Conservation (phyloP, 2,888 invertebrate species). For the Athrips mouffetella region DNA sequence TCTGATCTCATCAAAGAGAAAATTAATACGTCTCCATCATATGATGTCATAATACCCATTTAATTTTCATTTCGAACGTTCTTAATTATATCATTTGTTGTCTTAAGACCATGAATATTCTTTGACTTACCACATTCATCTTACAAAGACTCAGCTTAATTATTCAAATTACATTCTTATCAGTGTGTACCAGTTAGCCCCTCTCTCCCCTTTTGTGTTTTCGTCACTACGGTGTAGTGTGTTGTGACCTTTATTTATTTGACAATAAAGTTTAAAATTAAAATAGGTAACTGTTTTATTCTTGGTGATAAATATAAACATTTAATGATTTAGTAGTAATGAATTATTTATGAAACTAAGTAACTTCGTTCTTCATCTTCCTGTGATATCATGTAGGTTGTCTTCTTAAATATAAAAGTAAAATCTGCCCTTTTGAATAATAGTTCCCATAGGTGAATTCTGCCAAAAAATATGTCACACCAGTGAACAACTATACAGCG, state of each 20-base stretch:
- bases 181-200: constrained; percentile 61
- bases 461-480: too few species aligned
- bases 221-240: neutral
- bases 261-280: constrained; percentile 27
- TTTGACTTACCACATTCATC: constrained; percentile 52
- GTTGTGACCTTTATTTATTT: constrained; percentile 25
- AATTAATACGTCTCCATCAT: neutral
- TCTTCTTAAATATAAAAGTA: too few species aligned
- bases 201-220: constrained; percentile 33
- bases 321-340: too few species aligned
- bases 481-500: too few species aligned
- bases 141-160: constrained; percentile 59
- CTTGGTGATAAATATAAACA: too few species aligned
- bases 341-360: too few species aligned
- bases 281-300: too few species aligned
- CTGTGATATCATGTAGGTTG: too few species aligned
- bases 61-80: neutral
- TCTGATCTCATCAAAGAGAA: too few species aligned
- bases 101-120: constrained; percentile 8
- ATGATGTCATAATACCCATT: constrained; percentile 1
- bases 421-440: too few species aligned
- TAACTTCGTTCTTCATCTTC: too few species aligned
- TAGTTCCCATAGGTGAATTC: too few species aligned
- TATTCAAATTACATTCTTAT: constrained; percentile 72
- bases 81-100: constrained; percentile 8